Conservation (phyloP, 2,113 vertebrate species). For the Hystrix cristata region DNA sequence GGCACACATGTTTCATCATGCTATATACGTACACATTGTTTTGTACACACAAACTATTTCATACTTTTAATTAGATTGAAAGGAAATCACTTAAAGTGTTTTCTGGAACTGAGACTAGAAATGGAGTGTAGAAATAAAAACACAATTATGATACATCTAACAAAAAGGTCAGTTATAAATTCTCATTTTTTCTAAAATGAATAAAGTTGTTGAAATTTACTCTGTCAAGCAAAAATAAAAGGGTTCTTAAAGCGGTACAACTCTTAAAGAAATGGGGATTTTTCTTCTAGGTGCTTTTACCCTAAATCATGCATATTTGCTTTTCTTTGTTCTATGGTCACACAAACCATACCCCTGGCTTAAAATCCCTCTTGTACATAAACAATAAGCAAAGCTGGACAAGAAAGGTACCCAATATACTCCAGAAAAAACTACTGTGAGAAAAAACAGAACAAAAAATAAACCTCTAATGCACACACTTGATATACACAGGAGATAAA, state of each 20-base stretch:
- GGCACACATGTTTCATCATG: not conserved
- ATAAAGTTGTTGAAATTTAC: slow-evolving; percentile 12
- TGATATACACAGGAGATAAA: not conserved
- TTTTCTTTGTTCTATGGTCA: slow-evolving; percentile 42
- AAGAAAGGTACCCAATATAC: not conserved
- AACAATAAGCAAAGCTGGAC: not conserved
- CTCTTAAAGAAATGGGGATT: not conserved
- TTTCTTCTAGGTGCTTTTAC: not conserved
- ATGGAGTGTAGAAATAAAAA: not conserved
- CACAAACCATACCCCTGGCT: not conserved
- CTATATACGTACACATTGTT: not conserved
- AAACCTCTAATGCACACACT: not conserved
- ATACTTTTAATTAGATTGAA: slow-evolving; percentile 42
- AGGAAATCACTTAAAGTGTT: slow-evolving; percentile 26
- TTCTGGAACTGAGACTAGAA: not conserved
- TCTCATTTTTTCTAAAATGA: slow-evolving; percentile 17
- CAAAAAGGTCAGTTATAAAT: not conserved
- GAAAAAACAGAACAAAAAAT: not conserved
- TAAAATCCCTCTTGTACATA: not conserved
- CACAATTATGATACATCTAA: slow-evolving; percentile 14
- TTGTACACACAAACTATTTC: slow-evolving; percentile 4
- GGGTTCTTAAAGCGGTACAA: not conserved
- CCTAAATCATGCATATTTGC: not conserved
- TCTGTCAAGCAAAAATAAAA: not conserved
- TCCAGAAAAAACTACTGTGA: slow-evolving; percentile 44